Base-by-base conservation (phyloP, 2,797 vertebrate genomes). In the Harpia harpyja region DNA sequence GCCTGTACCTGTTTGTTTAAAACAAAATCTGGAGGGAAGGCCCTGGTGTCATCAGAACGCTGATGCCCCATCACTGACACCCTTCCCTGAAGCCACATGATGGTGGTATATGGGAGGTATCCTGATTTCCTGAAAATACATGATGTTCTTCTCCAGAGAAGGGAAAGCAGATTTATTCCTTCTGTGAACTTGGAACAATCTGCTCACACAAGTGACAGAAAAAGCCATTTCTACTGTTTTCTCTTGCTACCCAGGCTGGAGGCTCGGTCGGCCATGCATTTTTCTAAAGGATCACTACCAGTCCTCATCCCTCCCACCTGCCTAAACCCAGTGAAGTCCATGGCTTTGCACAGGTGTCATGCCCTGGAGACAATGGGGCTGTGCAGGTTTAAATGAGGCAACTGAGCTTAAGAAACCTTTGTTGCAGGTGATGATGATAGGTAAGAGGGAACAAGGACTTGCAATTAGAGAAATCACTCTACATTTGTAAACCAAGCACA, bases 81-180 rank as follows among this genome's bases (percentile, higher is more conserved):
- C 14, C 41, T 78, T 95, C 25, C 41, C n/a, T 22, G 78, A 90
- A 61, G 54, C 24, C 53, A 39, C 43, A 5, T 73, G 56, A 83
- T 1, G 7, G n/a, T 70, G 46, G n/a, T 88, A 59, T 84, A 76
- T 25, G 17, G 54, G 65, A 96, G 33, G n/a, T 79, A 69, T 56
- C 27, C 54, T 43, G 39, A 67, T 96, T 92, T 94, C 51, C 76
- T 94, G 87, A 92, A 97, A 97, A 95, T 91, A 94, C 51, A 43
- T 59, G 6, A 73, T 91, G 75, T 85, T 93, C 64, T 80, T 69
- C 87, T 89, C 75, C n/a, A 84, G 73, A 70, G 63, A 88, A 88
- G 7, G n/a, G 51, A 91, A 88, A 92, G n/a, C 78, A 96, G 92
- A 91, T 88, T 95, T 80, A 64, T 77, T 93, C 75, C 68, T 95